Evolutionary conservation across 2,113 vertebrate species (phyloP).

Genomic region (Platysteira castanea): DNA sequence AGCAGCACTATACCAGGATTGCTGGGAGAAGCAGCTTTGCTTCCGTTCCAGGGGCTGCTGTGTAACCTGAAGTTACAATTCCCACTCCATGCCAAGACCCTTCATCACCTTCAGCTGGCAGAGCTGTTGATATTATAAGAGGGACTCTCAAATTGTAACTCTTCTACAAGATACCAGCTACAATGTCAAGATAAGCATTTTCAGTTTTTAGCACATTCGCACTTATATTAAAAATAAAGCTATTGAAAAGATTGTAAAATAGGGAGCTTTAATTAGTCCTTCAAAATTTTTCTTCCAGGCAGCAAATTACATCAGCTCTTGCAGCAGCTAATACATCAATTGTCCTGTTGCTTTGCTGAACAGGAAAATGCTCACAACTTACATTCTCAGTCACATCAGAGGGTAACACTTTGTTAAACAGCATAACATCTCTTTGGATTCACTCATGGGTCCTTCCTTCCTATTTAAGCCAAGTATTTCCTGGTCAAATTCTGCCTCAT

Average conservation of each 20-base stretch:
- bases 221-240: not conserved
- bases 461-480: not conserved
- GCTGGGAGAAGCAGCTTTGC: not conserved
- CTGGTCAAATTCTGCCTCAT: not conserved
- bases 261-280: not conserved
- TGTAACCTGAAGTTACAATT: not conserved
- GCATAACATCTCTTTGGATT: not conserved
- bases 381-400: not conserved
- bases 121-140: not conserved
- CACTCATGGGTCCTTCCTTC: not conserved
- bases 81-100: not conserved
- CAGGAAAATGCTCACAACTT: not conserved
- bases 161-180: not conserved
- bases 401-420: not conserved
- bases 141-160: not conserved
- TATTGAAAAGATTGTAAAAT: not conserved
- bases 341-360: not conserved
- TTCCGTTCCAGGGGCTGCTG: not conserved
- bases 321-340: not conserved
- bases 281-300: not conserved
- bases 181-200: not conserved
- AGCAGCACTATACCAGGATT: not conserved
- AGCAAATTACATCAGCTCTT: not conserved
- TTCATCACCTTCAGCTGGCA: not conserved
- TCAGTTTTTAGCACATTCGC: accelerated